A percentile compares a stretch with the other conserved stretches of the same genome.
Conservation (phyloP, 2,888 invertebrate species). For the Dyspetes luteomarginatus region DNA sequence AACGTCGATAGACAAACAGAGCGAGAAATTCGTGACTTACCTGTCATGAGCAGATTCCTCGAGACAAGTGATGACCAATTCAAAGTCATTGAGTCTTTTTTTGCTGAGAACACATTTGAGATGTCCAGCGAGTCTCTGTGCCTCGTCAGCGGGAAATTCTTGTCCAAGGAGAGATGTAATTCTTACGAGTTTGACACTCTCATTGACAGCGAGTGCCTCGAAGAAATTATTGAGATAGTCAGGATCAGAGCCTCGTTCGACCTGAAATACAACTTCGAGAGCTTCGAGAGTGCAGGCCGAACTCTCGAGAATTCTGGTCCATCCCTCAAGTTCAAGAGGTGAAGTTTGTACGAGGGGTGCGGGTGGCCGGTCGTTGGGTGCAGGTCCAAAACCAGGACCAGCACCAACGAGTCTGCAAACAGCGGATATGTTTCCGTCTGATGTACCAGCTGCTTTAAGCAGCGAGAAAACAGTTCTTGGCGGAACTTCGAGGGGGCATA, state of each 20-base stretch:
- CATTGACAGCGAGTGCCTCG: constrained; percentile 84
- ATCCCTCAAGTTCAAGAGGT: constrained; percentile 84
- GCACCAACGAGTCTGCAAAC: constrained; percentile 84
- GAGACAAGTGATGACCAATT: constrained; percentile 85
- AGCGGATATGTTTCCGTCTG: constrained; percentile 84
- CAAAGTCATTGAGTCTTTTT: constrained; percentile 84
- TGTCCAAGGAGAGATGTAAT: constrained; percentile 85
- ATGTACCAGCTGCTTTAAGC: constrained; percentile 85
- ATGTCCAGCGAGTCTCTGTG: constrained; percentile 83
- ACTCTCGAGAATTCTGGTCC: constrained; percentile 84
- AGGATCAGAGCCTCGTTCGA: constrained; percentile 83
- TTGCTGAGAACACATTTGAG: constrained; percentile 84
- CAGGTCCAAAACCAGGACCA: constrained; percentile 82
- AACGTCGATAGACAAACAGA: background rate
- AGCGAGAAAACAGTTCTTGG: constrained; percentile 84
- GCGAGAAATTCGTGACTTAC: constrained; percentile 65
- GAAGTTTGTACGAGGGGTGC: constrained; percentile 83
- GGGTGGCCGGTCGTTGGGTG: constrained; percentile 79
- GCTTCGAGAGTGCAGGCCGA: constrained; percentile 84
- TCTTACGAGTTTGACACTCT: constrained; percentile 84
- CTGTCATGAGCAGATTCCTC: constrained; percentile 84
- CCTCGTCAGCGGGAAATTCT: constrained; percentile 84
- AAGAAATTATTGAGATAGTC: constrained; percentile 84
- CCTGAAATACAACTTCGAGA: constrained; percentile 84
- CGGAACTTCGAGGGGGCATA: constrained; percentile 85